Evolutionary conservation across 1,140 invertebrate species (phyloP).

Genomic region (Elysia chlorotica): DNA sequence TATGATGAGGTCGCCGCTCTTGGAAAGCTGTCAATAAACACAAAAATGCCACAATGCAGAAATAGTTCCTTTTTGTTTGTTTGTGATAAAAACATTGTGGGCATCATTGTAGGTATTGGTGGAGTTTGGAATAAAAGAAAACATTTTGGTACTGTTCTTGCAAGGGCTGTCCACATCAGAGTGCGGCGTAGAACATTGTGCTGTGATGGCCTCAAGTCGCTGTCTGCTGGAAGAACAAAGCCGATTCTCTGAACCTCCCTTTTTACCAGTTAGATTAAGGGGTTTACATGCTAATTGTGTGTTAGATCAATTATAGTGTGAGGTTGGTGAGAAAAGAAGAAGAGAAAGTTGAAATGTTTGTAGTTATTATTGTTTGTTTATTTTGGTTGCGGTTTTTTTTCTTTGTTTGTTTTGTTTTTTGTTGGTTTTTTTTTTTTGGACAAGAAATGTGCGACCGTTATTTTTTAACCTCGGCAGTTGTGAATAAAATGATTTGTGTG

Average conservation of each 20-base stretch:
- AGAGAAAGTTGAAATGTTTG: not conserved
- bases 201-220: no score
- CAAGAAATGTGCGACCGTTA: not conserved
- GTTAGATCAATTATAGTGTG: not conserved
- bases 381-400: not conserved
- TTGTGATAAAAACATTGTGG: not conserved
- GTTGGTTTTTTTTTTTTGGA: not conserved
- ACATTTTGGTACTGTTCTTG: not conserved
- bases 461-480: not conserved
- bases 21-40: slow-evolving; percentile 71
- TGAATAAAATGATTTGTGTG: not conserved
- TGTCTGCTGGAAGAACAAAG: no score
- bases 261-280: not conserved
- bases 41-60: no score
- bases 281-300: not conserved
- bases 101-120: not conserved
- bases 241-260: no score
- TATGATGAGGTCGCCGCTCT: slow-evolving; percentile 77
- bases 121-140: not conserved
- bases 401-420: no score
- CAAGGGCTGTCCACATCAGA: no score
- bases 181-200: no score
- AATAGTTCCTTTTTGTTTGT: not conserved
- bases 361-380: not conserved
- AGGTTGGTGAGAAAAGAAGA: not conserved